Evolutionary conservation across 2,797 vertebrate genomes (phyloP), one percentile per base, ranked within the genome.

Genomic region (Benthosema pterotum): DNA sequence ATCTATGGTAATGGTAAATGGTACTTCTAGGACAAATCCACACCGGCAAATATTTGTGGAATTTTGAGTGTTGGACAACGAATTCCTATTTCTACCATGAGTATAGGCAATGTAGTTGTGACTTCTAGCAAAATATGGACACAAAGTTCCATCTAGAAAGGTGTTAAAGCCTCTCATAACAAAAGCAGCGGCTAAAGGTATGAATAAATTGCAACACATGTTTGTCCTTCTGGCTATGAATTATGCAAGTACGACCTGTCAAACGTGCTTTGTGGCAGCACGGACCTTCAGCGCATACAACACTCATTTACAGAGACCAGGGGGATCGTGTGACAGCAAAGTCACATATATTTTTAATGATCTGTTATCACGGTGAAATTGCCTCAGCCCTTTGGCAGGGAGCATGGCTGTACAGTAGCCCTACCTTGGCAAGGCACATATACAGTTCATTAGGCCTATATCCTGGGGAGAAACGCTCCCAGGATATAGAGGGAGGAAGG

Each of bases 271-370:
- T 82, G 77, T 70, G 71, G 80, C 66, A 66, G 78, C 48, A 18
- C 42, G 14, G 57, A 63, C 59, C 75, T 69, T 79, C 69, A 82
- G 82, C 56, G 78, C 68, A 83, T 74, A 87, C 71, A 72, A 52
- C 66, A 76, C 71, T 84, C 82, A 85, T 85, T 87, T 87, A 82
- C 78, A 72, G 78, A 86, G 88, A 86, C 80, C 79, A 80, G 65
- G 73, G 74, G 75, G 71, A 82, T 74, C 75, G 64, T 62, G 80
- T 69, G 76, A 85, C 82, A 80, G 57, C 70, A 63, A 28, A 58
- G 66, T 60, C 68, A 28, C 71, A 88, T 87, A 85, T 84, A 87
- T 86, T 84, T 90, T 86, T 87, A 82, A 89, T 87, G 77, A 75
- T 49, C 77, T 72, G 81, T 89, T 88, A 89, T 88, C 84, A 75